Base-by-base conservation (phyloP, 2,888 invertebrate species). In the Cataglyphis rosenhaueri region DNA sequence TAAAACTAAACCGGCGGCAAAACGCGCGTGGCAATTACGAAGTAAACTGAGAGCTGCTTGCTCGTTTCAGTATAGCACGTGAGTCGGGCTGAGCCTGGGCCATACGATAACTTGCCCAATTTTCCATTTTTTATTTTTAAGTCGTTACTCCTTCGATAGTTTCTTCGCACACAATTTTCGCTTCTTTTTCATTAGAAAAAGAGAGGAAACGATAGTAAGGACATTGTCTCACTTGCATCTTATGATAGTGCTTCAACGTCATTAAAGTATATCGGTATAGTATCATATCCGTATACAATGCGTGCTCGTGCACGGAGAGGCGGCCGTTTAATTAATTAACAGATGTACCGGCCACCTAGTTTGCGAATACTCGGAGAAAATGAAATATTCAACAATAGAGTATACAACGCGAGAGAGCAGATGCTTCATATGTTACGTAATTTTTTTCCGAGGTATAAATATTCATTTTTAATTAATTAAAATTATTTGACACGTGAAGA, bases 221-320 rank as follows among this genome's bases (percentile, higher is more conserved):
- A 89, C 91, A 90, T 89, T 90, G 86, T 87, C 89, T 85, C 88
- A 44, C 41, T 12, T 44, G 89, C 87, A 87, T 87, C 82, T 88
- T 86, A 90, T 68, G 85, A 87, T 89, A 91, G 87, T 86, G 88
- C 86, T 90, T 89, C 88, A 87, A 85, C 87, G 86, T 38, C 48
- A n/a, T 90, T 86, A 70, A 88, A 86, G 81, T 90, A 91, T 32
- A 78, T 78, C 88, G 88, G 87, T 85, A 87, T 86, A 90, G 87
- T 85, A 87, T 89, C 90, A 91, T 91, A 91, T 90, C 87, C 87
- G 86, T 89, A 85, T 88, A 86, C 88, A 86, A 66, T 87, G 87
- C 84, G 83, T 88, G 86, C 87, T 85, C 85, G 85, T 84, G n/a
- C n/a, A 85, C 21, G 9, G 38, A 78, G 59, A 25, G 25, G 29